A percentile compares a stretch with the other conserved stretches of the same genome.
Conservation (phyloP, 2,888 invertebrate genomes). For the Pterostichus niger region DNA sequence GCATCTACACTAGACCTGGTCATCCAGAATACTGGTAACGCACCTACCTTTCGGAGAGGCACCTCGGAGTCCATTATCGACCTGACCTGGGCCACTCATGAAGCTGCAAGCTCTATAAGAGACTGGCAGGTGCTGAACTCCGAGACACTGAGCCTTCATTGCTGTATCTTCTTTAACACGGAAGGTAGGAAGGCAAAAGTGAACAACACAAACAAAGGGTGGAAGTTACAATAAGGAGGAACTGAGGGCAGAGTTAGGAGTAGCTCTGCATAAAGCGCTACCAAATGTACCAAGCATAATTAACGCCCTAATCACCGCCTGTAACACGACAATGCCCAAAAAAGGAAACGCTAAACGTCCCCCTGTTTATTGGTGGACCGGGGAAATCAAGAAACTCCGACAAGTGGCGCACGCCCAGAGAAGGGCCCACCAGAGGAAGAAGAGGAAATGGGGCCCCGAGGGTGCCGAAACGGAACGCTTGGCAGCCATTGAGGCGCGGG, state of each 20-base stretch:
- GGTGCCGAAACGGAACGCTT: too few species aligned
- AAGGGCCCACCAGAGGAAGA: too few species aligned
- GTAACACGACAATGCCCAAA: conserved; percentile 58
- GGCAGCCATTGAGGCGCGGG: too few species aligned
- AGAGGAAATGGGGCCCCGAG: too few species aligned
- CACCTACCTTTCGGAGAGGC: neutral
- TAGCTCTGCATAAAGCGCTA: too few species aligned
- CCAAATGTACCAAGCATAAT: too few species aligned
- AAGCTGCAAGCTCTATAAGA: neutral
- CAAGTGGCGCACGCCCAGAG: neutral
- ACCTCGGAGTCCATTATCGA: neutral
- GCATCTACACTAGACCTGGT: neutral
- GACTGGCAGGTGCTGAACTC: neutral
- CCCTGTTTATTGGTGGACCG: conserved; percentile 64
- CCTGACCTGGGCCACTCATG: neutral
- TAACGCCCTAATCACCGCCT: too few species aligned
- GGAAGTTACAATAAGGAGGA: too few species aligned
- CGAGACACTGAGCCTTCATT: neutral
- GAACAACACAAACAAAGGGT: too few species aligned
- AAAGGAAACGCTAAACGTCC: neutral
- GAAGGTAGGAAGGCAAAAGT: too few species aligned
- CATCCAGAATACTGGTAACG: neutral
- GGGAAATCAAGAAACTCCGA: conserved; percentile 59
- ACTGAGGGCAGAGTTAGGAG: too few species aligned
- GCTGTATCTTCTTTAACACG: neutral